Evolutionary conservation across 2,888 invertebrate species (phyloP).

Genomic region (Metopia argyrocephala): DNA sequence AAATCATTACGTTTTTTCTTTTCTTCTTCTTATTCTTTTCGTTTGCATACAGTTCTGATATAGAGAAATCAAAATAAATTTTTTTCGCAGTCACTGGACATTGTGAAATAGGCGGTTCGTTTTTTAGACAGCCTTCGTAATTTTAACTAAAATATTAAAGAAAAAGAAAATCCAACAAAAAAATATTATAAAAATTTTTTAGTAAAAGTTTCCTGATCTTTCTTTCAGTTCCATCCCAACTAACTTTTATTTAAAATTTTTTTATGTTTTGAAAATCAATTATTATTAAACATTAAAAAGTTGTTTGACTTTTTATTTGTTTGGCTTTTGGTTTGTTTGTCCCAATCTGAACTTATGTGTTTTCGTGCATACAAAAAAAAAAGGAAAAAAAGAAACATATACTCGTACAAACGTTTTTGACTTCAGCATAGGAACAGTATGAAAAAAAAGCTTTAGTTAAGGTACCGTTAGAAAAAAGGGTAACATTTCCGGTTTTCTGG

Average conservation of each 20-base stretch:
- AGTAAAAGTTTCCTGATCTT: conserved; percentile 18
- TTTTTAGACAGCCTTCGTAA: too few relatives aligned
- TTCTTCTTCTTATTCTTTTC: too few relatives aligned
- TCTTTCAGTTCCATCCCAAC: not conserved
- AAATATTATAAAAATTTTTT: conserved; percentile 14
- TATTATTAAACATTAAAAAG: conserved; percentile 38
- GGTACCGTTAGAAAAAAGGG: conserved; percentile 62
- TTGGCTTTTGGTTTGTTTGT: not conserved
- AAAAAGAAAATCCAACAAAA: not conserved
- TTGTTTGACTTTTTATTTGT: conserved; percentile 28
- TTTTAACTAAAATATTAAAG: too few relatives aligned
- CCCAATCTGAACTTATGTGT: conserved; percentile 25
- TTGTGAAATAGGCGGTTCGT: too few relatives aligned
- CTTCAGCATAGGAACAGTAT: not conserved
- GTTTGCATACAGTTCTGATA: too few relatives aligned
- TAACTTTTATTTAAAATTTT: not conserved
- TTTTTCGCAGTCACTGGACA: too few relatives aligned
- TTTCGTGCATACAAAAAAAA: conserved; percentile 24
- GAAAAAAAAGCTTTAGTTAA: conserved; percentile 12
- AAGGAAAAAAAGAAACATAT: not conserved
- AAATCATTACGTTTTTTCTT: too few relatives aligned
- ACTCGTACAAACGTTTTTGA: not conserved
- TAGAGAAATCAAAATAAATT: too few relatives aligned
- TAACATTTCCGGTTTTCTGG: conserved; percentile 62
- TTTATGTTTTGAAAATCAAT: conserved; percentile 16